Percentiles rank a stretch among this genome's conserved stretches.
These are phyloP conservation scores for Picus viridis DNA, from an alignment of 2,797 vertebrate species.

Conservation along the genomic window DNA sequence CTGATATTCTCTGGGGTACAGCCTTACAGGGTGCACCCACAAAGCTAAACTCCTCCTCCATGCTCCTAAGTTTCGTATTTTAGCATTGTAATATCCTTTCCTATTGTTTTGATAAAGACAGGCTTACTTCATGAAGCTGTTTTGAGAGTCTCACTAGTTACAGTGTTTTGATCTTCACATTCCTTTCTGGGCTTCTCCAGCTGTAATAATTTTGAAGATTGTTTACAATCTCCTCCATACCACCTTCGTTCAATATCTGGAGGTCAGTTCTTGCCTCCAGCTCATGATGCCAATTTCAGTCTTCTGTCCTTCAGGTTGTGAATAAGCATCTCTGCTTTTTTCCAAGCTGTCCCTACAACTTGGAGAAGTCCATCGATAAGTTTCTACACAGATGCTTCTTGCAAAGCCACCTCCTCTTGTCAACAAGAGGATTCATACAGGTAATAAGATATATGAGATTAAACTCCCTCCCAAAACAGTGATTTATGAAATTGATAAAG, in stretches of 20 bases:
- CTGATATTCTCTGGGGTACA: background rate
- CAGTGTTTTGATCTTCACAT: background rate
- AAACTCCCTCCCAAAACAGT: background rate
- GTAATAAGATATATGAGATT: background rate
- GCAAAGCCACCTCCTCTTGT: background rate
- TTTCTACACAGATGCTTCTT: background rate
- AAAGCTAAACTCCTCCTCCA: background rate
- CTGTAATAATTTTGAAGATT: constrained; percentile 8
- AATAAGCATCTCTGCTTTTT: background rate
- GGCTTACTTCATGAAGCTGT: background rate
- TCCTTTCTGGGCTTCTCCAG: constrained; percentile 21
- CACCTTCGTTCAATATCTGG: background rate
- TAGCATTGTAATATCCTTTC: background rate
- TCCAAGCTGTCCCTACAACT: background rate
- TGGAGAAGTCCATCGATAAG: background rate
- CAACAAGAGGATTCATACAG: background rate
- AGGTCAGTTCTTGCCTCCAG: background rate
- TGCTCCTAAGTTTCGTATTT: background rate
- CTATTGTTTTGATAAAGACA: background rate
- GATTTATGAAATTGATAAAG: background rate
- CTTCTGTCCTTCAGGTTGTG: background rate
- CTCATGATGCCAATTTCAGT: background rate
- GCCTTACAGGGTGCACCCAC: background rate
- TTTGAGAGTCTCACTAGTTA: background rate
- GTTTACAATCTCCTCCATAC: background rate